Percentiles rank a stretch among this genome's conserved stretches.
These are phyloP conservation scores for Pycnonotus jocosus DNA, from an alignment of 2,113 vertebrate species.

Conservation along the genomic window DNA sequence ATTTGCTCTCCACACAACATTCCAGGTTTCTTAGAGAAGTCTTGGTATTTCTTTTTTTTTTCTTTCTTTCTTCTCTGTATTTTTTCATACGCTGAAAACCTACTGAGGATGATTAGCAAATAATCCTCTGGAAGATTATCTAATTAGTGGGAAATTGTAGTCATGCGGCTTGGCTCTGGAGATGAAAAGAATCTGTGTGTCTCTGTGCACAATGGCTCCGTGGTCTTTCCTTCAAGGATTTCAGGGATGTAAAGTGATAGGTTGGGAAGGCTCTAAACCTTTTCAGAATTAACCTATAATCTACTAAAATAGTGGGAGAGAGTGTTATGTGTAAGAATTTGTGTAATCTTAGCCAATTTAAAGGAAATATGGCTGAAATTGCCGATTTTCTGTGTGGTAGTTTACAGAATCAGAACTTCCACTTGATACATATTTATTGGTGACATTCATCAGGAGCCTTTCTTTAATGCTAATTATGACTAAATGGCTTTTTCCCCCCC, in stretches of 20 bases:
- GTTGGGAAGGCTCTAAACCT: not conserved
- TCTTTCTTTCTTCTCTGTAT: not conserved
- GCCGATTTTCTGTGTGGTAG: not conserved
- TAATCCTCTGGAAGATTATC: not conserved
- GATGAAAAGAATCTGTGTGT: not conserved
- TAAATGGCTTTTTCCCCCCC: not conserved
- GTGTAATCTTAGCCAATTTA: not conserved
- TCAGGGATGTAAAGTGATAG: not conserved
- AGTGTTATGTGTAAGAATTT: not conserved
- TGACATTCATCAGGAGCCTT: not conserved
- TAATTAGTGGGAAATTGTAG: slow-evolving; percentile 20
- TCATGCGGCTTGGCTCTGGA: not conserved
- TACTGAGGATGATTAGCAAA: slow-evolving; percentile 13
- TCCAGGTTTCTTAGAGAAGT: not conserved
- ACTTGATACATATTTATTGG: not conserved
- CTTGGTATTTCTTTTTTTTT: not conserved
- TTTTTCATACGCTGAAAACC: not conserved
- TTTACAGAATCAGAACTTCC: not conserved
- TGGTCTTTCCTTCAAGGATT: not conserved
- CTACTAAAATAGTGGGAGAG: not conserved
- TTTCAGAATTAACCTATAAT: not conserved
- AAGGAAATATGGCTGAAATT: not conserved
- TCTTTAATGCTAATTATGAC: not conserved
- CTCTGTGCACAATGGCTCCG: not conserved
- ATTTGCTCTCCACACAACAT: not conserved